Conservation (phyloP, 2,113 vertebrate genomes). For the Corythornis vintsioides region DNA sequence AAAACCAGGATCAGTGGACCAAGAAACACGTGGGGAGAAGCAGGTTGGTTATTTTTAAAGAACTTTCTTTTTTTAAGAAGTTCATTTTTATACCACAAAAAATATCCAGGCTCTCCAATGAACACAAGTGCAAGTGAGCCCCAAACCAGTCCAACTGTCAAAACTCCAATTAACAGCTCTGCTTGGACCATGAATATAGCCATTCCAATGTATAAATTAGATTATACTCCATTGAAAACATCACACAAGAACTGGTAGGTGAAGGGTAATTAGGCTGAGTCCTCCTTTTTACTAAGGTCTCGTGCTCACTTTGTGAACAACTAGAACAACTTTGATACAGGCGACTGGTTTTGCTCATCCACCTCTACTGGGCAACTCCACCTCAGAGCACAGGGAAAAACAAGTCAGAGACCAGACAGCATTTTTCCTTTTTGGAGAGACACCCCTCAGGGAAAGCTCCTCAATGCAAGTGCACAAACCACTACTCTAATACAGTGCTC, state of each 20-base stretch:
- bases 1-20: neutral
- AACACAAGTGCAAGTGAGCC: conserved; percentile 4
- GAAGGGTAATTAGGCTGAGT: conserved; percentile 14
- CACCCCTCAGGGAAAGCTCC: conserved; percentile 67
- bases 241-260: neutral
- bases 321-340: conserved; percentile 59
- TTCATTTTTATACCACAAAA: conserved; percentile 11
- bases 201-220: conserved; percentile 29
- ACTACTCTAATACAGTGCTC: conserved; percentile 75
- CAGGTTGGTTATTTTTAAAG: neutral
- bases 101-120: conserved; percentile 13
- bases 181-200: conserved; percentile 52
- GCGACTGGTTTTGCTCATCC: conserved; percentile 54
- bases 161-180: conserved; percentile 40
- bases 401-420: conserved; percentile 59
- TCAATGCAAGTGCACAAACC: conserved; percentile 73
- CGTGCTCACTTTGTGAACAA: neutral
- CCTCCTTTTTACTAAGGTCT: conserved; percentile 43
- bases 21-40: conserved; percentile 6
- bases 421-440: conserved; percentile 41
- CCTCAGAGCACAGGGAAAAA: conserved; percentile 65
- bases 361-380: conserved; percentile 57
- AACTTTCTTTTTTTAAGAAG: neutral
- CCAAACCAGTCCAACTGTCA: conserved; percentile 15
- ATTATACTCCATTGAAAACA: conserved; percentile 35